A percentile compares a stretch with the other conserved stretches of the same genome.
phyloP scores from a whole-genome alignment of 2,113 vertebrate genomes.

The Himantopus leucocephalus region DNA sequence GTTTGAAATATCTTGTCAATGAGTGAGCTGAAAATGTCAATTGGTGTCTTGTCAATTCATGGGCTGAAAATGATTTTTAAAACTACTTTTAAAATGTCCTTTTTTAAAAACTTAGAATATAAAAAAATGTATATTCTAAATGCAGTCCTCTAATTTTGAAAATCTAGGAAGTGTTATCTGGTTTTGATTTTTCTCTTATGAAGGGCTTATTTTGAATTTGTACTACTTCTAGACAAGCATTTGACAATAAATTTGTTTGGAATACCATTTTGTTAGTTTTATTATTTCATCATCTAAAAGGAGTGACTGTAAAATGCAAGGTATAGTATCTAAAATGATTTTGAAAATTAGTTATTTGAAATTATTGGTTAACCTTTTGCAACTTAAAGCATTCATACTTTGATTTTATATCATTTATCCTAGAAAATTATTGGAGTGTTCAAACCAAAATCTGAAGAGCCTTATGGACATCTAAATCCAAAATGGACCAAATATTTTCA shows the following conservation, averaged over 20 bases:
- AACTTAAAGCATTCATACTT: background rate
- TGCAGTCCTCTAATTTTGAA: background rate
- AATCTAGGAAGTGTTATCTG: background rate
- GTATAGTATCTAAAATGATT: background rate
- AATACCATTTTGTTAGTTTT: background rate
- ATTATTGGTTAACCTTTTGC: background rate
- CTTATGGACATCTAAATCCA: conserved; percentile 96
- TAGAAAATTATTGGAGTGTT: conserved; percentile 95
- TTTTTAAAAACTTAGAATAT: background rate
- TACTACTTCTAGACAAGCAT: background rate
- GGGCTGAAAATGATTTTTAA: background rate
- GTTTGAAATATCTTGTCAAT: background rate
- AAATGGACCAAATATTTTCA: conserved; percentile 99
- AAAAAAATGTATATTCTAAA: background rate
- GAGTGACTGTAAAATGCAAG: background rate
- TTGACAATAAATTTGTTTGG: background rate
- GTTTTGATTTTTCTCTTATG: background rate
- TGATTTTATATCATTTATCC: background rate
- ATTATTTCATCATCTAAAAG: background rate
- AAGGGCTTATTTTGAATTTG: background rate
- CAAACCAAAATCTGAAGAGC: conserved; percentile 99
- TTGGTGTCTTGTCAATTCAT: background rate
- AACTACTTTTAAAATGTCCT: background rate
- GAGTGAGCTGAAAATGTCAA: background rate
- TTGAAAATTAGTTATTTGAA: background rate